These are phyloP conservation scores for Dendroctonus valens DNA, from an alignment of 1,140 invertebrate genomes.

Conservation along the genomic window DNA sequence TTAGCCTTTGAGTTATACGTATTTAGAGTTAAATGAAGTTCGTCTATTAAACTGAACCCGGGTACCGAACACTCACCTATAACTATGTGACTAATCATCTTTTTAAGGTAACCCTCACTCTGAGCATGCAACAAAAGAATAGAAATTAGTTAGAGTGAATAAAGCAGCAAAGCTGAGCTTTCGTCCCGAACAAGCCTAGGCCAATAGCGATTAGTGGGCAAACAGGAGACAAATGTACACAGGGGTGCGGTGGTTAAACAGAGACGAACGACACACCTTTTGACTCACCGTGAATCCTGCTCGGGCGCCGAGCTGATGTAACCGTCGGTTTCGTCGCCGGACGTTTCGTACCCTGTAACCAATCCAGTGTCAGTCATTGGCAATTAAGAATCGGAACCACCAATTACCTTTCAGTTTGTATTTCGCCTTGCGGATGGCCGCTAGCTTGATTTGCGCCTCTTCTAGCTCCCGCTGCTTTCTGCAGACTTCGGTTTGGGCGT, in stretches of 20 bases:
- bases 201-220: too few species aligned
- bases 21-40: not conserved
- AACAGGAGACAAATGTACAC: slow-evolving; percentile 12
- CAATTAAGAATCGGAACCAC: too few species aligned
- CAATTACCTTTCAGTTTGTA: slow-evolving; percentile 63
- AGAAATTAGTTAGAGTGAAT: too few species aligned
- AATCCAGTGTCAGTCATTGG: not conserved
- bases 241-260: slow-evolving; percentile 31
- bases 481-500: slow-evolving; percentile 67
- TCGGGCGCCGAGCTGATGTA: slow-evolving; percentile 46
- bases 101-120: slow-evolving; percentile 34
- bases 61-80: slow-evolving; percentile 16
- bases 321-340: slow-evolving; percentile 49
- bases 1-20: too few species aligned
- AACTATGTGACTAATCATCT: slow-evolving; percentile 4
- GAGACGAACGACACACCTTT: slow-evolving; percentile 47
- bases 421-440: slow-evolving; percentile 80
- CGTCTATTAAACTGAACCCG: not conserved
- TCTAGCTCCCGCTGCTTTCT: slow-evolving; percentile 92
- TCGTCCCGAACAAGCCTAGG: too few species aligned
- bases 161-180: too few species aligned
- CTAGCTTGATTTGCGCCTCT: slow-evolving; percentile 86
- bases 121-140: slow-evolving; percentile 38
- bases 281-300: slow-evolving; percentile 47
- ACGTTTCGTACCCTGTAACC: slow-evolving; percentile 45